Conservation (phyloP, 2,888 invertebrate species). For the Cerceris rybyensis region DNA sequence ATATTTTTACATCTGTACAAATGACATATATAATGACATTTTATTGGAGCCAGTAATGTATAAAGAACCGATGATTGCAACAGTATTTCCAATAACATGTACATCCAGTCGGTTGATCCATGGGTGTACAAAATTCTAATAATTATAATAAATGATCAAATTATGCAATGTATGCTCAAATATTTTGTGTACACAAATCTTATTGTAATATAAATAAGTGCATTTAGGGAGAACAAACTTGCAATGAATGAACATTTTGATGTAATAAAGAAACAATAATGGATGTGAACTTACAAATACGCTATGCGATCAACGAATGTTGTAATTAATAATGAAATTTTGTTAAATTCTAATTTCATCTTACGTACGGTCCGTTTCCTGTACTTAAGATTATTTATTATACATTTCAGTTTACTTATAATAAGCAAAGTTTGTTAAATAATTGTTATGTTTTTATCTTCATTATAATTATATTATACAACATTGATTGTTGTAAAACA, state of each 20-base stretch:
- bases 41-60: background rate
- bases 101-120: constrained; percentile 1
- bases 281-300: constrained; percentile 18
- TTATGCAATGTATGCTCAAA: constrained; percentile 4
- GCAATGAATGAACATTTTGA: constrained; percentile 3
- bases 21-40: background rate
- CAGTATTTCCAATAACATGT: constrained; percentile 16
- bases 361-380: constrained; percentile 22
- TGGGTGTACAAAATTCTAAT: constrained; percentile 19
- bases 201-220: constrained; percentile 39
- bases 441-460: background rate
- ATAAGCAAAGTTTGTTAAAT: constrained; percentile 1
- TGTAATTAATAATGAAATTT: background rate
- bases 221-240: constrained; percentile 34
- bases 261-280: background rate
- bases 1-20: too few species aligned
- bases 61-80: constrained; percentile 28
- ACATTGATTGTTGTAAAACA: constrained; percentile 9
- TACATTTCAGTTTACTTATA: constrained; percentile 16
- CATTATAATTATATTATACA: constrained; percentile 3
- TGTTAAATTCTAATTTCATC: constrained; percentile 11
- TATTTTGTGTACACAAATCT: constrained; percentile 34
- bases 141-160: constrained; percentile 21
- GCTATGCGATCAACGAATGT: constrained; percentile 14
- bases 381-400: constrained; percentile 38